Base-by-base conservation (phyloP, 2,888 invertebrate genomes). In the Ophion obscuratus region DNA sequence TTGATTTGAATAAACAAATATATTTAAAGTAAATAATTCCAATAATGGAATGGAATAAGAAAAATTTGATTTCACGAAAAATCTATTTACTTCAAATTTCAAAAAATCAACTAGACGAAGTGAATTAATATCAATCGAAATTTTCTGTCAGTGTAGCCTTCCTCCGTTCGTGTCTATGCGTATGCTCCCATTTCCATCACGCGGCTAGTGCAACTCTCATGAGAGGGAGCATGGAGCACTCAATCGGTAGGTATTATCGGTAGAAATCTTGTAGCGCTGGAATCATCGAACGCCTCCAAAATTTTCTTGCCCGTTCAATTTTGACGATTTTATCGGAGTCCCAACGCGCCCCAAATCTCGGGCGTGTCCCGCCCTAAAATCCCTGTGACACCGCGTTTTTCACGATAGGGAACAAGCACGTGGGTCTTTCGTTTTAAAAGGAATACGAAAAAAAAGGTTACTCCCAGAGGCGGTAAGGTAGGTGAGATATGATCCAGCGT, bases 131-230 rank as follows among this genome's bases (percentile, higher is more conserved):
- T 24, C 24, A 24, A 24, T 24, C 24, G 24, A 24, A 24, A 2
- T 24, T 24, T 24, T 24, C 24, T 24, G 24, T 24, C 24, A 24
- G 24, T 24, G 40, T 59, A 20, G 27, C 67, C 20, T 0, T 59
- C 24, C 20, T 66, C 44, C 53, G 44, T 11, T 59, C 47, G 59
- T 44, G 2, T 31, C 57, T 64, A 74, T 36, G 11, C 11, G 36
- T 20, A 11, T 47, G 57, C 36, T 82, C 47, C 68, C 77, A 31
- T 62, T 74, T 70, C n/a, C 24, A 77, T 31, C 57, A 84, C 81
- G 40, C 9, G 40, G 11, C 87, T 88, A 89, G 89, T 88, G 89
- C 88, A 85, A 89, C 91, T 92, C 92, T 92, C 92, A 91, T 14
- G 47, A 91, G 86, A 91, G 90, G 59, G 44, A 71, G 31, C 24